These are phyloP conservation scores for Lipophrys pholis DNA, from an alignment of 2,113 vertebrate genomes.

Conservation along the genomic window DNA sequence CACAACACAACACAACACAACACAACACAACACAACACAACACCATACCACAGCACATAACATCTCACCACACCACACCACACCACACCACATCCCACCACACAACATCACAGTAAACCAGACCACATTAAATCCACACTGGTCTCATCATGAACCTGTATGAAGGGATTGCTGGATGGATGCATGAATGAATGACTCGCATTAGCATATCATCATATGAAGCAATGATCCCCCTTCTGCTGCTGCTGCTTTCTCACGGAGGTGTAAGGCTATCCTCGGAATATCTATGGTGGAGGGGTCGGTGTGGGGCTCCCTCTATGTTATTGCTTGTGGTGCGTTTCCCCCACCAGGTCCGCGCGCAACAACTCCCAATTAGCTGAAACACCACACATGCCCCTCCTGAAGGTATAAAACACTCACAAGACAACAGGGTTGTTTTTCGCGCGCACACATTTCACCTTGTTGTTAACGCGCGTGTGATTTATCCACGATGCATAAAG, in stretches of 20 bases:
- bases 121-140: neutral
- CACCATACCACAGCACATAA: too few species aligned
- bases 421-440: neutral
- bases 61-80: too few species aligned
- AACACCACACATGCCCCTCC: neutral
- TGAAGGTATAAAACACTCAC: neutral
- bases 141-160: too few species aligned
- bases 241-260: constrained; percentile 21
- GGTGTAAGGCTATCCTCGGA: constrained; percentile 33
- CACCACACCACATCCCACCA: too few species aligned
- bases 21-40: too few species aligned
- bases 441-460: neutral
- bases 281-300: constrained; percentile 28
- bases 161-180: neutral
- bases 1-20: too few species aligned
- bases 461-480: too few species aligned
- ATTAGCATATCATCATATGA: constrained; percentile 61
- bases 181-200: constrained; percentile 40
- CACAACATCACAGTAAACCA: too few species aligned
- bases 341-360: neutral
- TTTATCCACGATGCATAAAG: too few species aligned
- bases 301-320: constrained; percentile 13
- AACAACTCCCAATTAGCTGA: constrained; percentile 23
- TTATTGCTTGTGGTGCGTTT: constrained; percentile 16
- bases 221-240: constrained; percentile 13